Evolutionary conservation across 2,113 vertebrate genomes (phyloP), one percentile per base, ranked within the genome.

Genomic region (Electrona antarctica): DNA sequence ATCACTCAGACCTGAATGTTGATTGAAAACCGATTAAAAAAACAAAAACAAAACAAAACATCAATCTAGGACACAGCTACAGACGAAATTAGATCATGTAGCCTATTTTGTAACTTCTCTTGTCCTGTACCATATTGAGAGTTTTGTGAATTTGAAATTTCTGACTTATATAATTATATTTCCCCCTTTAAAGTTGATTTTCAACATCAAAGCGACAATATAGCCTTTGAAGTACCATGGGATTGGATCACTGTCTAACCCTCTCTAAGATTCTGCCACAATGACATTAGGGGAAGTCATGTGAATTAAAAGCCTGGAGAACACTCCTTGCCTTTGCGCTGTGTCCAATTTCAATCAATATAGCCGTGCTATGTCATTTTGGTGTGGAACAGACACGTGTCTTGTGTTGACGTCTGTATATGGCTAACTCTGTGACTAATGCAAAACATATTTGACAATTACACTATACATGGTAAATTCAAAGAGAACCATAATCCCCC

Each of bases 141-240:
- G 80, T 86, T 83, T 89, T 87, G 87, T 88, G 85, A 84, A 87
- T 88, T 76, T 83, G 85, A 91, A 89, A 89, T 76, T 59, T 83
- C 85, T 79, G 87, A 87, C 87, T 89, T 90, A 84, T 82, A 89
- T 90, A 90, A 91, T 90, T 83, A 86, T 88, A 89, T 90, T 70
- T 83, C 88, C 76, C 21, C 69, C 88, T 90, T 90, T 88, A 89
- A 91, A 91, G 89, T 94, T 92, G 87, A 90, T 92, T 90, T 86
- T 73, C 76, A 81, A 92, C 92, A 92, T 94, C 92, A 93, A 93
- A 93, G 90, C 82, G 88, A 89, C 88, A 90, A 91, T 89, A 86
- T 82, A 85, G 67, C 67, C 90, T 94, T 94, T 93, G 93, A 93
- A 92, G 93, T 92, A 87, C 67, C 90, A 88, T 90, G 92, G 89